Evolutionary conservation across 2,888 invertebrate species (phyloP), one percentile per base, ranked within the genome.

Genomic region (Cryptus viduatorius): DNA sequence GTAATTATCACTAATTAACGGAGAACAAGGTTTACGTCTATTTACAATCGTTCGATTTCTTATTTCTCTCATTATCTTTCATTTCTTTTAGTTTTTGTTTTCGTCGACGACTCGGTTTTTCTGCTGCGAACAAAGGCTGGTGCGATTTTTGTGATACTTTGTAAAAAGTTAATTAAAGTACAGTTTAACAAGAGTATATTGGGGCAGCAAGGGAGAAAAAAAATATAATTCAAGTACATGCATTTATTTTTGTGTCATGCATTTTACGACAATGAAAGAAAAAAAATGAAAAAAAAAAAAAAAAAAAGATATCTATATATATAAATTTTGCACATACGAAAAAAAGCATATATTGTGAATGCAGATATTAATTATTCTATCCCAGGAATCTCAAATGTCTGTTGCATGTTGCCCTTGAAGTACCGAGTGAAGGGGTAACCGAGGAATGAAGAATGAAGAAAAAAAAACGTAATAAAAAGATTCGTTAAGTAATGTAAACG

Each of bases 241-340:
- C 94, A 94, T 94, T 94, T 94, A 94, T 93, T 94, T 94, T 94
- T 93, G 91, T 93, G 93, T 93, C 91, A 90, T 93, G 94, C 94
- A 93, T 94, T 94, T 94, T 92, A 91, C 80, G 90, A 87, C 86
- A 88, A 86, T 84, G 85, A 84, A 84, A 59, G 69, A 75, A 42
- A 76, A 59, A 73, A 69, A 73, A 56, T 56, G 48, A 59, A 76
- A 78, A 77, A 31, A 24, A 24, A 71, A 80, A 56, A 79, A 86
- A 83, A 79, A 67, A 24, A 67, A 85, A 87, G 79, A 83, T 87
- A 87, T 88, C 87, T 86, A 79, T 83, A 86, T 83, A 82, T 79
- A 69, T 48, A 79, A 79, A 83, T 82, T 85, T 71, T 89, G 86
- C 88, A 85, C 87, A 89, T 86, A 89, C 50, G 29, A 37, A 56